Percentiles rank a stretch among this genome's conserved stretches.
Conservation (phyloP, 1,140 invertebrate species). For the Lepidostoma basale region DNA sequence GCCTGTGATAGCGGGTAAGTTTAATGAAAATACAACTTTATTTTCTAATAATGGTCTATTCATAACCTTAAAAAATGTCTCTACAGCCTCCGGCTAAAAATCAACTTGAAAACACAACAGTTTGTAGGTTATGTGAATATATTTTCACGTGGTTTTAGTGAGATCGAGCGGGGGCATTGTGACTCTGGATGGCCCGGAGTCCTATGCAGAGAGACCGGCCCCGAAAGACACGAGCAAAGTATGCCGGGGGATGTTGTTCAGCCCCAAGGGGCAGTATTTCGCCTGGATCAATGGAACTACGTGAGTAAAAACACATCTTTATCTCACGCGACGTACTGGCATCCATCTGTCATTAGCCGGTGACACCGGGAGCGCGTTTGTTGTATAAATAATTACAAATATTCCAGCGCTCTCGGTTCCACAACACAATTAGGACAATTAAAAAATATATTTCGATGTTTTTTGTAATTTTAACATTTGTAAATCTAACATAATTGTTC, state of each 20-base stretch:
- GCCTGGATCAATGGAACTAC: conserved; percentile 67
- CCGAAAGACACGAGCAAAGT: conserved; percentile 68
- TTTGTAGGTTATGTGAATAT: conserved; percentile 34
- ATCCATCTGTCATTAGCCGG: conserved; percentile 24
- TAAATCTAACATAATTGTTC: no score
- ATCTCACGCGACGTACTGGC: neutral
- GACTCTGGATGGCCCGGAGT: conserved; percentile 40
- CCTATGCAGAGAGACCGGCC: conserved; percentile 59
- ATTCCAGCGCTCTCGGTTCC: no score
- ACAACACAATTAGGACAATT: no score
- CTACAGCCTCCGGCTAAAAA: no score
- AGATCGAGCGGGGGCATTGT: conserved; percentile 35
- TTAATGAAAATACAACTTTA: conserved; percentile 1
- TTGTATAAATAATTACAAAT: conserved; percentile 14
- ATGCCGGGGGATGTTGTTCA: conserved; percentile 71
- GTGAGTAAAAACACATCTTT: conserved; percentile 48
- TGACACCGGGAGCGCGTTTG: neutral
- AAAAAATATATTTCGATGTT: no score
- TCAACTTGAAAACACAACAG: neutral
- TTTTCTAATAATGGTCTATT: neutral
- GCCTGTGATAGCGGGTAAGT: conserved; percentile 36
- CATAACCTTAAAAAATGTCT: no score
- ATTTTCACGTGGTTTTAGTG: conserved; percentile 41
- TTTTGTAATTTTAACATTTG: no score
- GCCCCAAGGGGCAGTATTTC: conserved; percentile 70